These are phyloP conservation scores for Ctenicera cuprea DNA, from an alignment of 2,888 invertebrate genomes.

Conservation along the genomic window DNA sequence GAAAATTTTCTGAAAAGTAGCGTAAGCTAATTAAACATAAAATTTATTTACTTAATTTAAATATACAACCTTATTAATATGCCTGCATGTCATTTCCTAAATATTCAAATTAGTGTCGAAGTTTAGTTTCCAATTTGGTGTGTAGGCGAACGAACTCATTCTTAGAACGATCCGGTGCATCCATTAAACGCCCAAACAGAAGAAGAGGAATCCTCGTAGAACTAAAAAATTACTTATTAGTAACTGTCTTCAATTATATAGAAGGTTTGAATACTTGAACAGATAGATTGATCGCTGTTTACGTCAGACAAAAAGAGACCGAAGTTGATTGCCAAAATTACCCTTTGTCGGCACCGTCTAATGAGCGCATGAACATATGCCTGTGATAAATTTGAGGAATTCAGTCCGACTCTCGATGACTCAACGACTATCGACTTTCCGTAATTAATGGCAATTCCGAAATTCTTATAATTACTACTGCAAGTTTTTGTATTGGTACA, in stretches of 20 bases:
- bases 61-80: too few species aligned
- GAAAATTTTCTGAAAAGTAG: too few species aligned
- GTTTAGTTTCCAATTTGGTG: too few species aligned
- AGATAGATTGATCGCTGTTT: constrained; percentile 64
- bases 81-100: too few species aligned
- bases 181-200: constrained; percentile 25
- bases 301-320: constrained; percentile 62
- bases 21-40: too few species aligned
- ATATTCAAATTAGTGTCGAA: too few species aligned
- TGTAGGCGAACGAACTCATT: constrained; percentile 11
- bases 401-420: constrained; percentile 44
- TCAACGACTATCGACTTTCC: constrained; percentile 44
- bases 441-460: constrained; percentile 47
- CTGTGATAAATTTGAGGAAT: constrained; percentile 64
- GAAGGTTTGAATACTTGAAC: constrained; percentile 56
- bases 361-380: constrained; percentile 67
- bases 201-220: constrained; percentile 23
- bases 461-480: constrained; percentile 40
- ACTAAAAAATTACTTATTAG: constrained; percentile 50
- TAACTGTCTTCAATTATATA: constrained; percentile 52
- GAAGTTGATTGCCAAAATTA: constrained; percentile 68
- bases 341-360: constrained; percentile 68
- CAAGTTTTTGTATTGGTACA: constrained; percentile 31
- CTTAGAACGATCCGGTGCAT: constrained; percentile 1
- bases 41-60: too few species aligned